Conservation (phyloP, 2,888 invertebrate genomes). For the Drosophila mayaguana region DNA sequence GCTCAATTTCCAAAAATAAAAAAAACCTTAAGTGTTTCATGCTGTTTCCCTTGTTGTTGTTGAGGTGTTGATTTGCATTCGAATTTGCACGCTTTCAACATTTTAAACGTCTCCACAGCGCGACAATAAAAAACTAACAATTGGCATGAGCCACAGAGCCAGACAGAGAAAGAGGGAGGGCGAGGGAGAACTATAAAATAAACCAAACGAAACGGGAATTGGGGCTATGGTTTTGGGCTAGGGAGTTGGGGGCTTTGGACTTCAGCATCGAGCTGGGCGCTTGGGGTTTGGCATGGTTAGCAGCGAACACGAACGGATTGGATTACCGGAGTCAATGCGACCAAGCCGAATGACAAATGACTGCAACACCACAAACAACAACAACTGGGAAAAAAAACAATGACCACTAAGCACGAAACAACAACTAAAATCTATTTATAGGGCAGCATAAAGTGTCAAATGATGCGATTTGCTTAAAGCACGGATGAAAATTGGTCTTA, state of each 20-base stretch:
- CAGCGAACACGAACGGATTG: constrained; percentile 51
- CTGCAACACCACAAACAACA: constrained; percentile 49
- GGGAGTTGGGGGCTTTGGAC: neutral
- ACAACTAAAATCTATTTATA: constrained; percentile 50
- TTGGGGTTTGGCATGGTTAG: constrained; percentile 33
- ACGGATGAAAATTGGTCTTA: neutral
- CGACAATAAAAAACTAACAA: constrained; percentile 67
- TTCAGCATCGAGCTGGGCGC: neutral
- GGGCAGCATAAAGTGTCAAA: constrained; percentile 42
- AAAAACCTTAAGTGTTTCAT: constrained; percentile 50
- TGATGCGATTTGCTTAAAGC: constrained; percentile 11
- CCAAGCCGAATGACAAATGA: constrained; percentile 67
- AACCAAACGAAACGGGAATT: constrained; percentile 15
- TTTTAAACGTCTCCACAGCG: constrained; percentile 50
- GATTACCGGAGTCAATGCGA: constrained; percentile 61
- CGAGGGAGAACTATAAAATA: constrained; percentile 16
- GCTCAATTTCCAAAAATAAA: constrained; percentile 67
- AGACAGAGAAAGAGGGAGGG: constrained; percentile 6
- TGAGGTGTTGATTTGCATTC: constrained; percentile 77
- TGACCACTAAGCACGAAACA: constrained; percentile 41
- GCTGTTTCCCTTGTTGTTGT: constrained; percentile 20
- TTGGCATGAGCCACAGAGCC: constrained; percentile 70
- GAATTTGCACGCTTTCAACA: constrained; percentile 79
- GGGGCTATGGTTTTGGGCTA: constrained; percentile 4
- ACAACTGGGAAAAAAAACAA: constrained; percentile 27